Base-by-base conservation (phyloP, 2,888 invertebrate species). In the Lordiphosa andalusiaca region DNA sequence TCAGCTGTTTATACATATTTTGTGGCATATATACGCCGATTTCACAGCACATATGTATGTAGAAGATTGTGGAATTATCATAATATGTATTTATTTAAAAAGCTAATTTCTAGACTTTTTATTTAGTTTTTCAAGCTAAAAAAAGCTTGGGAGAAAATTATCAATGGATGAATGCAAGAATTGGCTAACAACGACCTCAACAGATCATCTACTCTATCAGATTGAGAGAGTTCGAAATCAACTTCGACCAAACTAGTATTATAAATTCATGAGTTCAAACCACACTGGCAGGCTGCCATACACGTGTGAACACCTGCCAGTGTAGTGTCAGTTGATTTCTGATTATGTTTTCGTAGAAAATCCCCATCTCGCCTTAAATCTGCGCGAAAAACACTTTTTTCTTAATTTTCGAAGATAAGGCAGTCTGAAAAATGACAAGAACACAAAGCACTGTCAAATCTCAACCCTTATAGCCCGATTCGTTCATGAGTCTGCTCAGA, bases 31-130 rank as follows among this genome's bases (percentile, higher is more conserved):
- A 13, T 16, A 12, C 25, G 25, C 25, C 25, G 7, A 36, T 9
- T 38, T 30, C 9, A 30, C 25, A 25, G 33, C 16, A 48, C 33
- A 16, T 9, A n/a, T n/a, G n/a, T n/a, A n/a, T n/a, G n/a, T n/a
- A 9, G 13, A 30, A 30, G 30, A 9, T 40, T 12, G 40, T 4
- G 33, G n/a, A 38, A 16, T n/a, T 39, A 39, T 39, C 47, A 47
- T n/a, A 13, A 38, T 35, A 12, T 44, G 23, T 41, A 38, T 46
- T 53, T 65, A 58, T 53, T 58, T 65, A 48, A 53, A 66, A 67
- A 54, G 48, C 51, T 25, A 49, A 66, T 52, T 51, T 60, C 38
- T 16, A 52, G 54, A 47, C 51, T 53, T 21, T 66, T 54, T 48
- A 67, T 54, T 47, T 23, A 51, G 41, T 35, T 51, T 50, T 33